A percentile compares a stretch with the other conserved stretches of the same genome.
phyloP scores from a whole-genome alignment of 2,113 vertebrate species.

The Corythornis madagascariensis region DNA sequence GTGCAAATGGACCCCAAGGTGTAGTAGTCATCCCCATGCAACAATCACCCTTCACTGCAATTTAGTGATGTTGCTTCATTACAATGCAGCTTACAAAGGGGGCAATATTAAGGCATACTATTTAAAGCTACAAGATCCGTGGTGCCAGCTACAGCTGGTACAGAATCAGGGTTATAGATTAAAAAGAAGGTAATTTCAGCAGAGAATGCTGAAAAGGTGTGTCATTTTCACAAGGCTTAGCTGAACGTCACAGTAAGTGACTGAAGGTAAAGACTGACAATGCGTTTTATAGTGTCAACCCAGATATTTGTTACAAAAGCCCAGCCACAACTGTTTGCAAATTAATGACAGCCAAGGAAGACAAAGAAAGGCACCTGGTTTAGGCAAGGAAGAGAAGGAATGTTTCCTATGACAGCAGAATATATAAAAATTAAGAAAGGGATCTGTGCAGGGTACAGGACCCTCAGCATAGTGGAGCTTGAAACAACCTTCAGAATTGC shows the following conservation, averaged over 20 bases:
- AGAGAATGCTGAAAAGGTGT: conserved; percentile 27
- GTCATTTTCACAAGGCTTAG: background rate
- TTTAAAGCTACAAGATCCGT: conserved; percentile 63
- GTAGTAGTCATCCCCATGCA: conserved; percentile 76
- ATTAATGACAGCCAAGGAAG: background rate
- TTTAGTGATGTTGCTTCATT: conserved; percentile 82
- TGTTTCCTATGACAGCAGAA: background rate
- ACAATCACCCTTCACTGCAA: conserved; percentile 82
- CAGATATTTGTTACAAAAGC: background rate
- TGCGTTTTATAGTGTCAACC: background rate
- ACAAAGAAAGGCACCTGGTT: background rate
- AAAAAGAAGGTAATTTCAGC: conserved; percentile 31
- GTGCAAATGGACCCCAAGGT: conserved; percentile 81
- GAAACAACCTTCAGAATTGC: background rate
- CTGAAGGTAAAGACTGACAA: background rate
- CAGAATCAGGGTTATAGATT: background rate
- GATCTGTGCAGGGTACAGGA: background rate
- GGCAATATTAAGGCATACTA: conserved; percentile 62
- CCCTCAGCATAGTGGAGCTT: background rate
- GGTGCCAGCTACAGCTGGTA: conserved; percentile 21
- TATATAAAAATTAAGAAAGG: background rate
- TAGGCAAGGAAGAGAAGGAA: background rate
- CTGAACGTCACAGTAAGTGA: background rate
- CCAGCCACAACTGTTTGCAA: background rate
- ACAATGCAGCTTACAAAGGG: conserved; percentile 71